Evolutionary conservation across 64 coral and sea anemone genomes (phyloP).

Genomic region (Orbicella faveolata): DNA sequence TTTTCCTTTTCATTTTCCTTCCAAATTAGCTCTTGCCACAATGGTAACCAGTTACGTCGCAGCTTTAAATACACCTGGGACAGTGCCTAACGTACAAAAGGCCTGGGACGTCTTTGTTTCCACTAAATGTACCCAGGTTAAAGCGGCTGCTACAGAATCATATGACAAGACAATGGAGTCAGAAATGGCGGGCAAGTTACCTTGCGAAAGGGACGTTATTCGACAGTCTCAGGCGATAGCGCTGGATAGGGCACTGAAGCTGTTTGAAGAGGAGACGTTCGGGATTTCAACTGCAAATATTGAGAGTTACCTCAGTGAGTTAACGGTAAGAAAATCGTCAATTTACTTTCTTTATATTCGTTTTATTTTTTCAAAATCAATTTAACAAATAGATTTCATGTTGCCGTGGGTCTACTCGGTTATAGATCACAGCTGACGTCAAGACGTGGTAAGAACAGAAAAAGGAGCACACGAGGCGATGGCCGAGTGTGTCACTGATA

Average conservation of each 20-base stretch:
- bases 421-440: too few relatives aligned
- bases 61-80: conserved; percentile 32
- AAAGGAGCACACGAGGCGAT: too few relatives aligned
- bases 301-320: conserved; percentile 18
- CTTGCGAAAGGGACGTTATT: conserved; percentile 17
- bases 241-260: not conserved
- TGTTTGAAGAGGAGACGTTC: conserved; percentile 18
- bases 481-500: too few relatives aligned
- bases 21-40: conserved; percentile 10
- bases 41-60: conserved; percentile 39
- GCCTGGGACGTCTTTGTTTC: conserved; percentile 34
- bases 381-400: too few relatives aligned
- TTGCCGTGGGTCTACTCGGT: too few relatives aligned
- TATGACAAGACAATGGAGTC: not conserved
- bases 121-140: not conserved
- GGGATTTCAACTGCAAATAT: conserved; percentile 1
- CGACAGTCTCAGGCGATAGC: conserved; percentile 1
- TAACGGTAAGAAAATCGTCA: conserved; percentile 7
- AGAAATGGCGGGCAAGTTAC: conserved; percentile 15
- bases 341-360: too few relatives aligned
- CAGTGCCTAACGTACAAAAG: conserved; percentile 13
- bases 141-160: not conserved
- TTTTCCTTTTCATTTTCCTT: too few relatives aligned
- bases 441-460: too few relatives aligned
- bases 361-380: too few relatives aligned